Evolutionary conservation across 2,888 invertebrate species (phyloP), one percentile per base, ranked within the genome.

Genomic region (Temnothorax unifasciatus): DNA sequence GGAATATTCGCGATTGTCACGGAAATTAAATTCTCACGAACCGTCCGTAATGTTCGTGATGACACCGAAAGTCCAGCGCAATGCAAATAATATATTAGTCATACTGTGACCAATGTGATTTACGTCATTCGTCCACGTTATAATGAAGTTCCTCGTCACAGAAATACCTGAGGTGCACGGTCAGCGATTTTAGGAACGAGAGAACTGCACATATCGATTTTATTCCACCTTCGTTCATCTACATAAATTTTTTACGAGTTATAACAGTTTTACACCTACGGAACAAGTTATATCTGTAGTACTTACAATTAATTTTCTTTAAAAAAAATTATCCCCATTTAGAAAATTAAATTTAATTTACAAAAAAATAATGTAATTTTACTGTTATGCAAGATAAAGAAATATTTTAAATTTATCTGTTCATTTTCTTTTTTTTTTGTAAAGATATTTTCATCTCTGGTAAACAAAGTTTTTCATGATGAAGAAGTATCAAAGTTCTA

Each of bases 41-140:
- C n/a, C 18, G 18, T 34, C 34, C 34, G 38, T 38, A 38, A 57
- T 34, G 13, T 79, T 38, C 74, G 18, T 13, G 59, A 59, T 59
- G 59, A 81, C 59, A 79, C 79, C 8, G 59, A 73, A 59, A 34
- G 74, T 29, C 57, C 38, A 44, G 8, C 13, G 18, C 29, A 79
- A 57, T 8, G 47, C 47, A 59, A 81, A 81, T 59, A 57, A 59
- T 59, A 73, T 21, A 81, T 81, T 81, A 81, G 74, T 81, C 79
- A 73, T 57, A 18, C 54, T 57, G 21, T 34, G 59, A 71, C 47
- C 79, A 59, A 25, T 25, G 21, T 29, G 79, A 79, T 47, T 81
- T 73, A 81, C 74, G 74, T 81, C 79, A 81, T 18, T 15, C 54
- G 34, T 47, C n/a, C 18, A 50, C 21, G n/a, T 74, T 74, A 74